These are phyloP conservation scores for Drosophila malerkotliana DNA, from an alignment of 1,140 invertebrate genomes.

Conservation along the genomic window DNA sequence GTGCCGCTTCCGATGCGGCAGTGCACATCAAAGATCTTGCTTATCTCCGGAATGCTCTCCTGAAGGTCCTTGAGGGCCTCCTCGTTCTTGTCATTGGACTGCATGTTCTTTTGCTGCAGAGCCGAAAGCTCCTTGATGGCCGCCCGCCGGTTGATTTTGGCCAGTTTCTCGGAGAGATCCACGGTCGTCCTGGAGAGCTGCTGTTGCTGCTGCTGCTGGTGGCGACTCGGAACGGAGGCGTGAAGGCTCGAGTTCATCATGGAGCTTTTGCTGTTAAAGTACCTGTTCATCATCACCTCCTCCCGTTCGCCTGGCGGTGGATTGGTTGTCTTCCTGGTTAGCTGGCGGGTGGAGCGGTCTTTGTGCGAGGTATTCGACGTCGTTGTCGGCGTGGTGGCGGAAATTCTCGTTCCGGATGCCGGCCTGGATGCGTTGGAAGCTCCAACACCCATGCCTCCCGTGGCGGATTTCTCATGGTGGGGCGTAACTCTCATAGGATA, in stretches of 20 bases:
- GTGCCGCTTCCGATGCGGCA: slow-evolving; percentile 92
- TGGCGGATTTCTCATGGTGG: not conserved
- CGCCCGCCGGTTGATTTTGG: slow-evolving; percentile 39
- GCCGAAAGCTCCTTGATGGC: slow-evolving; percentile 47
- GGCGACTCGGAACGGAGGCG: not conserved
- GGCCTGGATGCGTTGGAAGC: not conserved
- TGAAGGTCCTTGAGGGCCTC: slow-evolving; percentile 85
- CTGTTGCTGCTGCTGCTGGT: not conserved
- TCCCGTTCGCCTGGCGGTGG: not conserved
- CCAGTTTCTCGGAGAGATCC: slow-evolving; percentile 45
- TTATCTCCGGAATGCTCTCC: slow-evolving; percentile 86
- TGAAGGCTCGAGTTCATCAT: not conserved
- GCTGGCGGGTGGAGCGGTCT: not conserved
- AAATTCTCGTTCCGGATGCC: slow-evolving; percentile 4
- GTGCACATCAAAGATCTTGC: slow-evolving; percentile 88
- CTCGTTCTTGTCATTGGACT: slow-evolving; percentile 54
- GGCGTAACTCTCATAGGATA: not conserved
- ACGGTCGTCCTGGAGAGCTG: slow-evolving; percentile 8
- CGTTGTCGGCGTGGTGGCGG: not conserved
- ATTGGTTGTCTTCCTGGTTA: not conserved
- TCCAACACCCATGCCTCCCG: not conserved
- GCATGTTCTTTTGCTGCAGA: slow-evolving; percentile 36
- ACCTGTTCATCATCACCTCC: slow-evolving; percentile 19
- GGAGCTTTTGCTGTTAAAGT: not conserved
- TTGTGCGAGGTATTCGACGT: not conserved